Evolutionary conservation across 2,113 vertebrate genomes (phyloP).

Genomic region (Sclerurus mexicanus): DNA sequence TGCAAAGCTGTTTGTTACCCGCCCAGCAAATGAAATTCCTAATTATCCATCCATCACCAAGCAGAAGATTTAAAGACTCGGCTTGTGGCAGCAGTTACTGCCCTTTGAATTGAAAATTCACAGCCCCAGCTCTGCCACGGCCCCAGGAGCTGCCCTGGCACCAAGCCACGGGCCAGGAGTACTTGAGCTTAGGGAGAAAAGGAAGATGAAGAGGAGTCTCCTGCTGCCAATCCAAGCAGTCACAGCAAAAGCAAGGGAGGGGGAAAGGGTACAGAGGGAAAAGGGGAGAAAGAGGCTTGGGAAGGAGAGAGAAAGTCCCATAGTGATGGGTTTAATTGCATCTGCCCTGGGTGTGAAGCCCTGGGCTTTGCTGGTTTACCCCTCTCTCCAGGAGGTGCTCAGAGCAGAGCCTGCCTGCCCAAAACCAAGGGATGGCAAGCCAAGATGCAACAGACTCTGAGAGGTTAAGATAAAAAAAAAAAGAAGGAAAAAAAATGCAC

Average conservation of each 20-base stretch:
- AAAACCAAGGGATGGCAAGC: accelerated
- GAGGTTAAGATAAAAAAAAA: background rate
- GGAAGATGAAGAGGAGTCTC: background rate
- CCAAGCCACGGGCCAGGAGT: background rate
- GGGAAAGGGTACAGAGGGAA: background rate
- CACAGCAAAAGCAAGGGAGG: background rate
- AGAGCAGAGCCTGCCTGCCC: background rate
- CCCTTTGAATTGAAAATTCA: background rate
- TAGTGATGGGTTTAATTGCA: background rate
- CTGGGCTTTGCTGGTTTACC: background rate
- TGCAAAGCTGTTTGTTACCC: background rate
- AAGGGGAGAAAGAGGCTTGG: background rate
- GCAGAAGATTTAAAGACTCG: background rate
- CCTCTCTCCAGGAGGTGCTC: background rate
- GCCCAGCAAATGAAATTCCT: constrained; percentile 33
- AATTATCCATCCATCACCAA: background rate
- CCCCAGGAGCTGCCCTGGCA: background rate
- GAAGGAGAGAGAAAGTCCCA: background rate
- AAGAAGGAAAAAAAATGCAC: background rate
- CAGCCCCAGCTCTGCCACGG: background rate
- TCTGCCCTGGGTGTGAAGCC: accelerated
- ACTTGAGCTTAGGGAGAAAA: background rate
- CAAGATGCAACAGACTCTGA: background rate
- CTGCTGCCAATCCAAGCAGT: background rate
- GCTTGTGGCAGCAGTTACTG: background rate